Conservation (phyloP, 2,113 vertebrate genomes). For the Rhinichthys klamathensis region DNA sequence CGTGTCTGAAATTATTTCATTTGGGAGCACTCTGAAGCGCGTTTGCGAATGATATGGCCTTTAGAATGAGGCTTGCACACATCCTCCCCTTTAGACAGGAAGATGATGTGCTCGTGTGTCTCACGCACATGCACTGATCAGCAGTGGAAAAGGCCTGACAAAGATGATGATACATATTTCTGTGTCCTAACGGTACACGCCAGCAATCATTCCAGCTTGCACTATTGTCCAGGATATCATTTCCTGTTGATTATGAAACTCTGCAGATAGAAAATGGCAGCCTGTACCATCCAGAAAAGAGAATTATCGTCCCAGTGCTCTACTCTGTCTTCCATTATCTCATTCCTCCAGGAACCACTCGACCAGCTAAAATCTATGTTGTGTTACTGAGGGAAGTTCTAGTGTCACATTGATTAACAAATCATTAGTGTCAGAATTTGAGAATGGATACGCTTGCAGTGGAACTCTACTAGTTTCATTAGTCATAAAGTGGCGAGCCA, state of each 20-base stretch:
- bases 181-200: conserved; percentile 43
- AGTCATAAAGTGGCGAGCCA: neutral
- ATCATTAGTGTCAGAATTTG: conserved; percentile 34
- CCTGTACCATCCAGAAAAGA: conserved; percentile 39
- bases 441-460: conserved; percentile 9
- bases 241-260: conserved; percentile 48
- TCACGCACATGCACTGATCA: conserved; percentile 29
- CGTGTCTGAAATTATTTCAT: conserved; percentile 36
- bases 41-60: neutral
- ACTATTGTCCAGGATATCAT: conserved; percentile 44
- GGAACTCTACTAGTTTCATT: neutral
- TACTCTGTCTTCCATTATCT: conserved; percentile 26
- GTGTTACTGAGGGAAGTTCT: conserved; percentile 32
- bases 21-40: neutral
- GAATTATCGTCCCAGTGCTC: conserved; percentile 39
- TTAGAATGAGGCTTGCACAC: conserved; percentile 29
- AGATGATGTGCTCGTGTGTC: conserved; percentile 17
- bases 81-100: neutral
- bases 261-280: conserved; percentile 47
- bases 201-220: conserved; percentile 39
- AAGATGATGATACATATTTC: conserved; percentile 61
- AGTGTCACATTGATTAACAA: conserved; percentile 39
- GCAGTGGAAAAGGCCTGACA: conserved; percentile 54
- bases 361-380: conserved; percentile 39
- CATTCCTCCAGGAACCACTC: conserved; percentile 49